A percentile compares a stretch with the other conserved stretches of the same genome.
Evolutionary conservation across 2,113 vertebrate genomes (phyloP).

Genomic region (Cyanoramphus novaezelandiae): DNA sequence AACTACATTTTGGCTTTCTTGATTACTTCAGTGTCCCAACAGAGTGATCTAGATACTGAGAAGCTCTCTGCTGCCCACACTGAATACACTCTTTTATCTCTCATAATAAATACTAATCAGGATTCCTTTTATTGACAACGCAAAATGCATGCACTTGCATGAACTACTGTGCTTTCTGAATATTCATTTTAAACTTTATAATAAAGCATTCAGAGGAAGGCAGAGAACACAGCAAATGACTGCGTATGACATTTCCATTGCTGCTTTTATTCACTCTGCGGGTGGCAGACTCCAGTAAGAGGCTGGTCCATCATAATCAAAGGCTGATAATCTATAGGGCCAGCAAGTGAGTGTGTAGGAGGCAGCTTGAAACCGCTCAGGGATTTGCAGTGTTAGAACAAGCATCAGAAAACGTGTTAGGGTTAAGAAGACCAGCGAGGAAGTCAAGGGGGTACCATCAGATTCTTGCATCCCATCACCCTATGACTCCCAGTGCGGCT

Average conservation of each 20-base stretch:
- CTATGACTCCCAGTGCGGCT: fast-evolving
- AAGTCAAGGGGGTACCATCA: neutral
- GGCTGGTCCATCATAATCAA: neutral
- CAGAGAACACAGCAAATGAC: neutral
- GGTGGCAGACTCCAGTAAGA: neutral
- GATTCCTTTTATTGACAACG: neutral
- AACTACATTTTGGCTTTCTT: neutral
- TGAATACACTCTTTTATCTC: neutral
- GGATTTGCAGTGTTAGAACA: constrained; percentile 3
- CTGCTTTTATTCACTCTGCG: neutral
- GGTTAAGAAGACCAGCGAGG: neutral
- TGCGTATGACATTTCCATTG: fast-evolving
- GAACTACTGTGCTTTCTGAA: neutral
- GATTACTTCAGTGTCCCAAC: neutral
- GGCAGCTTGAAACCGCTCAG: neutral
- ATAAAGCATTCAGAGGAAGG: neutral
- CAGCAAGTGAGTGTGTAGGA: neutral
- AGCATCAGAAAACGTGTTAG: neutral
- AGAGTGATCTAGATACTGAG: neutral
- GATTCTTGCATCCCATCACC: neutral
- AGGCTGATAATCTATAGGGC: neutral
- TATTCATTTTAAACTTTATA: neutral
- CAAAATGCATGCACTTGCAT: neutral
- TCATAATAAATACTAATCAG: neutral
- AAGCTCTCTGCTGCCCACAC: neutral